These are phyloP conservation scores for Parotocinclus haroldoi DNA, from an alignment of 2,797 vertebrate species.

Conservation along the genomic window DNA sequence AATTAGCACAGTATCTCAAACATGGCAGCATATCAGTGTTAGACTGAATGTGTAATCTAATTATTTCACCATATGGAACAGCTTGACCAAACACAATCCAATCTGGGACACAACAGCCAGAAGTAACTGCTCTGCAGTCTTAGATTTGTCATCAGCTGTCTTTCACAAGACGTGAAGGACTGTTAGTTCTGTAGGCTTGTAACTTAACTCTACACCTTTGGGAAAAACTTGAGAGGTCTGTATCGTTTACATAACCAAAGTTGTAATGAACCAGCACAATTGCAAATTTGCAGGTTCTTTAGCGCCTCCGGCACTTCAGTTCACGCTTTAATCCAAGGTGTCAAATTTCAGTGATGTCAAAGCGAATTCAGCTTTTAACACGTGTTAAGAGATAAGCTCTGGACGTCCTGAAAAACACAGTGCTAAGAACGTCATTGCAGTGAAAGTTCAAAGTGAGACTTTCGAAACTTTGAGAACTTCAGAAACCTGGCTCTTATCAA, in stretches of 20 bases:
- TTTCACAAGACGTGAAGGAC: slow-evolving; percentile 10
- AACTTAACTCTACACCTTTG: slow-evolving; percentile 2
- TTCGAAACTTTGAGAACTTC: background rate
- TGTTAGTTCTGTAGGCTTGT: slow-evolving; percentile 13
- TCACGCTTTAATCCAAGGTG: slow-evolving; percentile 11
- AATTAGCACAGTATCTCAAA: no score
- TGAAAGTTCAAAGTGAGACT: slow-evolving; percentile 1
- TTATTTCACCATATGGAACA: background rate
- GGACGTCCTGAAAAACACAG: background rate
- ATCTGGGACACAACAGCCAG: slow-evolving; percentile 3
- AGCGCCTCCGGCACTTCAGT: slow-evolving; percentile 11
- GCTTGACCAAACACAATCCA: background rate
- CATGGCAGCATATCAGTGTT: background rate
- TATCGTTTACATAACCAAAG: slow-evolving; percentile 13
- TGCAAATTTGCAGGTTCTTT: slow-evolving; percentile 10
- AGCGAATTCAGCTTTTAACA: background rate
- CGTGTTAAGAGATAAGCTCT: no score
- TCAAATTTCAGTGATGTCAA: slow-evolving; percentile 21
- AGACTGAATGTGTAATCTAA: background rate
- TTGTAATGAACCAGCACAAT: slow-evolving; percentile 20
- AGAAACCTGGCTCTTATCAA: background rate
- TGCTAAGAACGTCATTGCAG: background rate
- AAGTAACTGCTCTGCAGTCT: slow-evolving; percentile 2
- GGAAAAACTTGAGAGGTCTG: slow-evolving; percentile 1
- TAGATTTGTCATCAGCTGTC: slow-evolving; percentile 16